Percentiles rank a stretch among this genome's conserved stretches.
These are phyloP conservation scores for Vesta saturnalis DNA, from an alignment of 2,888 invertebrate species.

Conservation along the genomic window DNA sequence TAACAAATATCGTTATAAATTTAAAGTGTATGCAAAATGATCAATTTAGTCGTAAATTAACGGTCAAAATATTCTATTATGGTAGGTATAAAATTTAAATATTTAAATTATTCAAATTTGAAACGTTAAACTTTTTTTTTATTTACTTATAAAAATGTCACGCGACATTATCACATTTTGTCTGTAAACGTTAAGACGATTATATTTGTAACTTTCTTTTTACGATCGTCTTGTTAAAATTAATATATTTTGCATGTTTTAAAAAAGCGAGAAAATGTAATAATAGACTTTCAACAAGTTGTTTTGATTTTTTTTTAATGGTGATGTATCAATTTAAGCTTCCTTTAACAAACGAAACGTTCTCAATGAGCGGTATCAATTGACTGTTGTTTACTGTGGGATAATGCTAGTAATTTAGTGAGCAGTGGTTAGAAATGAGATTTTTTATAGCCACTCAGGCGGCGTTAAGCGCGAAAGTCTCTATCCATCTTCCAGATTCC, in stretches of 20 bases:
- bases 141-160: background rate
- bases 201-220: background rate
- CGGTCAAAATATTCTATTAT: background rate
- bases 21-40: too few relatives aligned
- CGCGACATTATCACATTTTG: background rate
- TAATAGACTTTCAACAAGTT: constrained; percentile 33
- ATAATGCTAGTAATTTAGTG: constrained; percentile 55
- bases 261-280: constrained; percentile 14
- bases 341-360: constrained; percentile 27
- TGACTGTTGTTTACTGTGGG: constrained; percentile 60
- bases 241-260: background rate
- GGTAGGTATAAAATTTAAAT: background rate
- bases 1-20: too few relatives aligned
- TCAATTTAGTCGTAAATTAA: constrained; percentile 1
- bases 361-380: constrained; percentile 51
- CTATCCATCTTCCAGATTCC: constrained; percentile 51
- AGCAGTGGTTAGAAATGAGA: constrained; percentile 53
- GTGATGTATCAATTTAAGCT: constrained; percentile 33
- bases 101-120: constrained; percentile 1
- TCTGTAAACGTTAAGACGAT: background rate
- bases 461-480: constrained; percentile 49
- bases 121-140: too few relatives aligned
- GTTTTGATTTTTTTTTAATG: constrained; percentile 26
- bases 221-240: background rate
- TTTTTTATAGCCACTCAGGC: constrained; percentile 52